Evolutionary conservation across 2,888 invertebrate genomes (phyloP).

Genomic region (Dolichomitus sp.): DNA sequence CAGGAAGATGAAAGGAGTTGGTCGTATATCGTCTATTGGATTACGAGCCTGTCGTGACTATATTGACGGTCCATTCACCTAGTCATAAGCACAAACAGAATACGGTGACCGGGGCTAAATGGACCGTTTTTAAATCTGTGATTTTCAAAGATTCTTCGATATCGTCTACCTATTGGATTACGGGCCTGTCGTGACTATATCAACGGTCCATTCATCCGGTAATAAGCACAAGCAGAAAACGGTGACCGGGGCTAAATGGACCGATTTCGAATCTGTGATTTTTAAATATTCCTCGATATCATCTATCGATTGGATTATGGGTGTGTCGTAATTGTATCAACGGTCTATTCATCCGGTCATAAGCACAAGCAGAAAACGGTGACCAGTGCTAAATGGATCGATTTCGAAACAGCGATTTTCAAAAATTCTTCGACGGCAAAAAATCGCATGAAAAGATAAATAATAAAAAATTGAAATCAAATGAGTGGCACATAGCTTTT

Average conservation of each 20-base stretch:
- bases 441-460: too few relatives aligned
- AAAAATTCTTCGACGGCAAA: too few relatives aligned
- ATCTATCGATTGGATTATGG: too few relatives aligned
- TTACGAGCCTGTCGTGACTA: background rate
- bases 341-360: background rate
- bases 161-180: too few relatives aligned
- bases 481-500: too few relatives aligned
- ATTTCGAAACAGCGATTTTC: background rate
- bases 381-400: constrained; percentile 1
- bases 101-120: background rate
- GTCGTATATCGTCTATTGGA: background rate
- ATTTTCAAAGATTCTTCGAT: background rate
- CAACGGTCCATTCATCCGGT: background rate
- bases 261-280: background rate
- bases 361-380: background rate
- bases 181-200: background rate
- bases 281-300: too few relatives aligned
- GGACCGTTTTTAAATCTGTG: background rate
- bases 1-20: background rate
- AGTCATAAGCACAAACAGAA: background rate
- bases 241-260: constrained; percentile 10
- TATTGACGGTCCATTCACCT: background rate
- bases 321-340: background rate
- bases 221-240: background rate
- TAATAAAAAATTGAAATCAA: too few relatives aligned